A percentile compares a stretch with the other conserved stretches of the same genome.
phyloP scores from a whole-genome alignment of 2,888 invertebrate genomes.

The Belgica antarctica region DNA sequence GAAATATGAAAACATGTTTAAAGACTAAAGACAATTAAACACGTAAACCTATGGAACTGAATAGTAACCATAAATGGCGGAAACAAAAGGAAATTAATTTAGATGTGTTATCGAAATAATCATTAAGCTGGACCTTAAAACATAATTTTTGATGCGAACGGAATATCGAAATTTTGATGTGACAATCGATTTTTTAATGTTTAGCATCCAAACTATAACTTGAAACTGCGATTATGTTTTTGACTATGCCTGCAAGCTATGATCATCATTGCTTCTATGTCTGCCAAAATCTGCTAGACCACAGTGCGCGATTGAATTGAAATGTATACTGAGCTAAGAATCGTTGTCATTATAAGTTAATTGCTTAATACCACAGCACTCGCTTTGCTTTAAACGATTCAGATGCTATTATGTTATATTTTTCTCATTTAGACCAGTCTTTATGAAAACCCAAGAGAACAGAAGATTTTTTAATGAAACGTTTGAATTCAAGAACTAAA shows the following conservation, averaged over 20 bases:
- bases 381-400: background rate
- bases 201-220: no score
- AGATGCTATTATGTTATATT: background rate
- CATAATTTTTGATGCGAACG: no score
- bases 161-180: no score
- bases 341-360: constrained; percentile 24
- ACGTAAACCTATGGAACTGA: constrained; percentile 22
- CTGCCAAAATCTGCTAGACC: no score
- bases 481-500: constrained; percentile 33
- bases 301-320: no score
- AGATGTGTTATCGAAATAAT: no score
- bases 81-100: constrained; percentile 8
- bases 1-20: constrained; percentile 33
- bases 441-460: constrained; percentile 9
- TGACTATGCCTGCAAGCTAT: no score
- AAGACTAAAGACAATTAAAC: constrained; percentile 34
- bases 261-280: no score
- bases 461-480: constrained; percentile 38
- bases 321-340: constrained; percentile 17
- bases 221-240: no score
- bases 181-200: no score
- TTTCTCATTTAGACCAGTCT: background rate
- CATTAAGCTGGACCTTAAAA: no score
- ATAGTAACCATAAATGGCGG: background rate
- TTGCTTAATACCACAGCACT: constrained; percentile 33